Base-by-base conservation (phyloP, 2,888 invertebrate genomes). In the Leptarthrus brevirostris region DNA sequence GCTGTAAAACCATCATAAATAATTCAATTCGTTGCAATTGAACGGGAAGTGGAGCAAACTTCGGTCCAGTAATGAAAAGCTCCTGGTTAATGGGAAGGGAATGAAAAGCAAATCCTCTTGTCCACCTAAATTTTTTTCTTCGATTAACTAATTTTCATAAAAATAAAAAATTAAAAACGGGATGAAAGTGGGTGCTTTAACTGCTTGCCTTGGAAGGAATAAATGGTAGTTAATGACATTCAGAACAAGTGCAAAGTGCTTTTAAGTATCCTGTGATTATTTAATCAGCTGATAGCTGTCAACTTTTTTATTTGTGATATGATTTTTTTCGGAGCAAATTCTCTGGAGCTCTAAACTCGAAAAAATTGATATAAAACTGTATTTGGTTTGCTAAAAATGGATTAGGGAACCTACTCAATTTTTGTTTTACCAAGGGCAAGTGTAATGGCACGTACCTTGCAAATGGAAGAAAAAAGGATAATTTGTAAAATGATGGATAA, bases 401-500 rank as follows among this genome's bases (percentile, higher is more conserved):
- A 12, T 40, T 5, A 2, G 40, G 18, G 5, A 18, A 20, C 2
- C 16, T 16, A 12, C 40, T 49, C 14, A 49, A 49, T 20, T 49
- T 3, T 6, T 49, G 3, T 14, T 49, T 49, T 16, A 49, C 14
- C 4, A 3, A 18, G n/a, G n/a, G n/a, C n/a, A n/a, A n/a, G n/a
- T n/a, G n/a, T n/a, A 49, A 49, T 49, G 49, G 49, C 49, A 49
- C 18, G 20, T 20, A 49, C 49, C 2, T 18, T 18, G 1, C 3
- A 6, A 3, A 18, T 6, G 20, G 49, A 20, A 18, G 18, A 16
- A 20, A 49, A 49, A 18, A 4, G 3, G 5, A 16, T 14, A 5
- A 24, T 40, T 40, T 40, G 8, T 12, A 36, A 20, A 53, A 44
- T 66, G 1, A 24, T 78, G 74, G 75, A 76, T 61, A 86, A 84